Conservation (phyloP, 2,888 invertebrate species). For the Teleiodes luculella region DNA sequence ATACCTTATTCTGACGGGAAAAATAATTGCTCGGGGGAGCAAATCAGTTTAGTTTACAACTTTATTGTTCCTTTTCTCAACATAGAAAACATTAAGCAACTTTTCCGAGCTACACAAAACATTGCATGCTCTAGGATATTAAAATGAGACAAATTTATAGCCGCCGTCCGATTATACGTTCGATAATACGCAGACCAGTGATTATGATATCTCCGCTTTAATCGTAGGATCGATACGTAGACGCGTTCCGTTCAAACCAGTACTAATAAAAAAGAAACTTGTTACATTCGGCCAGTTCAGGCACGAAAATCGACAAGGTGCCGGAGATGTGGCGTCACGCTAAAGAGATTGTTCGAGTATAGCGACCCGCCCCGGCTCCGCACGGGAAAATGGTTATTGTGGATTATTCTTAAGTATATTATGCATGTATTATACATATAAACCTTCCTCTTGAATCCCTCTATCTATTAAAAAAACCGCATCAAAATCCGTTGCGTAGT, state of each 20-base stretch:
- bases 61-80: no score
- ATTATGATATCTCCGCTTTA: slow-evolving; percentile 76
- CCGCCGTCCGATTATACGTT: slow-evolving; percentile 71
- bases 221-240: slow-evolving; percentile 73
- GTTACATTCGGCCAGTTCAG: slow-evolving; percentile 72
- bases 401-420: no score
- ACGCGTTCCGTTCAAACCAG: slow-evolving; percentile 76
- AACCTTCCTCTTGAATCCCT: no score
- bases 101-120: slow-evolving; percentile 45
- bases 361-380: no score
- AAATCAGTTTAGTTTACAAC: no score
- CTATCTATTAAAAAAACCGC: no score
- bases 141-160: slow-evolving; percentile 78
- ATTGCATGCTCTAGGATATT: slow-evolving; percentile 71
- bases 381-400: no score
- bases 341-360: no score
- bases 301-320: slow-evolving; percentile 75
- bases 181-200: slow-evolving; percentile 76
- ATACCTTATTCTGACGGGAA: no score
- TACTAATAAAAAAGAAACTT: slow-evolving; percentile 76
- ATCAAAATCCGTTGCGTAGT: no score
- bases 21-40: no score
- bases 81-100: not conserved
- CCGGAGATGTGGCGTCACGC: slow-evolving; percentile 37
- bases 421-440: no score